A percentile compares a stretch with the other conserved stretches of the same genome.
Evolutionary conservation across 2,113 vertebrate genomes (phyloP).

Genomic region (Crotalus horridus): DNA sequence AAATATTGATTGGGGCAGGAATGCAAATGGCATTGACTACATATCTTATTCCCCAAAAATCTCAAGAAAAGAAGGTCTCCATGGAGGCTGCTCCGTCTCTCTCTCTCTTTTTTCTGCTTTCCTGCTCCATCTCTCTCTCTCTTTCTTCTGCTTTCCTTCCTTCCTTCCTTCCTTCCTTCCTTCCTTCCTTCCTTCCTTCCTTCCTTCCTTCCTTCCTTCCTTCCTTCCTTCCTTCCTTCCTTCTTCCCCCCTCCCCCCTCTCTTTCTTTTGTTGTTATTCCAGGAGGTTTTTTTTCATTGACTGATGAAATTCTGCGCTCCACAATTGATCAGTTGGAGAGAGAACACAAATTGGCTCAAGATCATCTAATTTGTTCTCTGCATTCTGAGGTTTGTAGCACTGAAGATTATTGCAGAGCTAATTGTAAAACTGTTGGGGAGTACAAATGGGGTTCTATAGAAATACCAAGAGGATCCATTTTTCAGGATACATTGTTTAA

Average conservation of each 20-base stretch:
- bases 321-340: neutral
- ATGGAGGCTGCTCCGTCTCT: too few species aligned
- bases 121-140: too few species aligned
- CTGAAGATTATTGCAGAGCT: neutral
- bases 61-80: neutral
- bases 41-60: neutral
- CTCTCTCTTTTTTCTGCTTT: too few species aligned
- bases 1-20: neutral
- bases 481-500: neutral
- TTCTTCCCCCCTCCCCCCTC: neutral
- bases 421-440: neutral
- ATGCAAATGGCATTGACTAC: neutral
- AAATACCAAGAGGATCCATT: neutral
- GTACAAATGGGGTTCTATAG: neutral
- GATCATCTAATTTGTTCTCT: neutral
- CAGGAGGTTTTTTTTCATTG: neutral
- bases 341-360: neutral
- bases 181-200: too few species aligned
- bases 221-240: neutral
- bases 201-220: too few species aligned
- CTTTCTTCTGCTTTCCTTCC: too few species aligned
- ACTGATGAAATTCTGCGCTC: neutral
- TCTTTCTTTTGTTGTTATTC: neutral
- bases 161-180: too few species aligned
- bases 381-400: neutral